Evolutionary conservation across 2,888 invertebrate genomes (phyloP), one percentile per base, ranked within the genome.

Genomic region (Buathra laborator): DNA sequence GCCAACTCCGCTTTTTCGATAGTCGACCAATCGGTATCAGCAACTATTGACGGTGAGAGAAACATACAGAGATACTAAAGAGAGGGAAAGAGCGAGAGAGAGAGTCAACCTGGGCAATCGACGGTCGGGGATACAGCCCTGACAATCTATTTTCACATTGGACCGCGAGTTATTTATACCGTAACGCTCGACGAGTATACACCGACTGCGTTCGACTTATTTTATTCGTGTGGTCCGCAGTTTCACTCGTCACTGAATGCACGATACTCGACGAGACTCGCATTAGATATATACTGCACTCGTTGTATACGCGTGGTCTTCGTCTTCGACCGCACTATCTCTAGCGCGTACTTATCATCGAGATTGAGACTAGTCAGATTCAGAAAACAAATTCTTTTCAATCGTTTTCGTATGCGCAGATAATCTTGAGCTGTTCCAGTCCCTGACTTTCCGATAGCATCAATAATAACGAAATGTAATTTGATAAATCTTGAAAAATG

Each of bases 141-240:
- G 92, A 89, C 85, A 84, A 83, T 87, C 92, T 93, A 93, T 93
- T 93, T 92, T 91, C 86, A 89, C 90, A 87, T 89, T 89, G 88
- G 90, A 89, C 89, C 89, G 87, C 88, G 88, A 79, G 89, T 88
- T 92, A 92, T 92, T 92, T 91, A 90, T 92, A 83, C 68, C 48
- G 62, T 56, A 72, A 83, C 78, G 32, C 74, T 77, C 66, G 71
- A 74, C 82, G 72, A 16, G 62, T 62, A 71, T 71, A 71, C 59
- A 59, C 59, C 62, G 62, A 85, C 87, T 88, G 88, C 87, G 89
- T 88, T 88, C 87, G 87, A 89, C 87, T 89, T 87, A 89, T 90
- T 89, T 89, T 88, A 88, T 88, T 87, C 87, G 87, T 84, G 75
- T 51, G 70, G 37, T 37, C 43, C 68, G 67, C 62, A 74, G 53